Base-by-base conservation (phyloP, 2,113 vertebrate genomes). In the Salvelinus fontinalis region DNA sequence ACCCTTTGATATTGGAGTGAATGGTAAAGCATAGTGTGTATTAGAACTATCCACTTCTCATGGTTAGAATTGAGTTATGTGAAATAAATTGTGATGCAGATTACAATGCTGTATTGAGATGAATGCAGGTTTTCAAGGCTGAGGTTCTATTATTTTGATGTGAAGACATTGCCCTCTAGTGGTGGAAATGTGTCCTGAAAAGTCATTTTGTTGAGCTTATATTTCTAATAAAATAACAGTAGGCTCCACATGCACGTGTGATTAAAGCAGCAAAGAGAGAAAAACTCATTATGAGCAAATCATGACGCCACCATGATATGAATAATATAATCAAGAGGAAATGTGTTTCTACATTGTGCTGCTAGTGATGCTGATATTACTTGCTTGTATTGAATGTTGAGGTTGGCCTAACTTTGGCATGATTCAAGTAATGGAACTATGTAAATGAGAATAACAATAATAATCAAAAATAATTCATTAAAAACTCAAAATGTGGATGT, bases 111-210 rank as follows among this genome's bases (percentile, higher is more conserved):
- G 8, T 1, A 9, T 26, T 49, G 24, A 72, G 73, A 75, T 14
- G 73, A 76, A 77, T 18, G 16, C 75, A 0, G 0, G 16, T 26
- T 4, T 20, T 70, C 1, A 24, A 5, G 2, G n/a, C 8, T 44
- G 39, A 44, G 39, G 39, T 44, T 44, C 3, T 24, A 18, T 49
- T 27, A 29, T 7, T 49, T 83, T 65, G 39, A 78, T n/a, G 77
- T 79, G 77, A 18, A 71, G 77, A 80, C 70, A 87, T 74, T 91
- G 89, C 84, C 82, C 84, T 90, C 91, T 92, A 82, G 90, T 88
- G 90, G 44, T 54, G 0, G 26, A 0, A 39, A 16, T 5, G 29
- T 70, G 75, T n/a, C 82, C 78, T 87, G 51, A 71, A 22, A 67
- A 71, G 8, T 44, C 39, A 44, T 44, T 39, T 39, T 39, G 39